Evolutionary conservation across 64 coral and sea anemone species (phyloP), one percentile per base, ranked within the genome.

Genomic region (Montipora sp.): DNA sequence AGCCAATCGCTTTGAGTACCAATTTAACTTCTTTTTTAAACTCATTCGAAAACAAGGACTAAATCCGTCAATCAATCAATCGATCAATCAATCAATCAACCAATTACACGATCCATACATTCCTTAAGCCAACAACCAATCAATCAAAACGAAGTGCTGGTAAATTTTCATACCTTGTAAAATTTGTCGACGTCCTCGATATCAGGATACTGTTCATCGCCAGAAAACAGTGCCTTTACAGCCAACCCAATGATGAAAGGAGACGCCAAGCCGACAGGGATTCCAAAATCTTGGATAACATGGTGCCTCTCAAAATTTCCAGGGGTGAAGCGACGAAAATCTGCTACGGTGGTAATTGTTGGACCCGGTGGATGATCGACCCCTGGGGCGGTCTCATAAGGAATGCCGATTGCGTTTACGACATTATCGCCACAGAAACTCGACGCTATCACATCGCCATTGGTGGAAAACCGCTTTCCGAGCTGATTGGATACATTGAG

Each of bases 201-300:
- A 14, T 11, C 3, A 7, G 89, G 68, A 47, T 75, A 83, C 13
- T 83, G 75, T 5, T 74, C 51, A 74, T 21, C 59, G 16, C 79
- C 89, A 20, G 75, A 58, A 9, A 75, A 0, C 43, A 74, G 73
- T 59, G 78, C 81, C 1, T 20, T 23, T 14, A 91, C 18, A 0
- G 48, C 72, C 15, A 63, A 63, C 0, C 59, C 59, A 63, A 63
- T 11, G 9, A 14, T 15, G 14, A 12, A 63, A 3, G 14, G 9
- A 12, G 9, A 4, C 0, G 59, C 59, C 16, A 83, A 18, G 6
- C 15, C 79, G 6, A 83, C 65, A 7, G 92, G 86, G 0, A 66
- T 83, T 3, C 85, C 86, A 3, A 63, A 63, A 63, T 93, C 92
- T 44, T 93, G 66, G 45, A 93, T 83, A 20, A 93, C 63, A 55